Evolutionary conservation across 2,113 vertebrate genomes (phyloP).

Genomic region (Craseonycteris thonglongyai): DNA sequence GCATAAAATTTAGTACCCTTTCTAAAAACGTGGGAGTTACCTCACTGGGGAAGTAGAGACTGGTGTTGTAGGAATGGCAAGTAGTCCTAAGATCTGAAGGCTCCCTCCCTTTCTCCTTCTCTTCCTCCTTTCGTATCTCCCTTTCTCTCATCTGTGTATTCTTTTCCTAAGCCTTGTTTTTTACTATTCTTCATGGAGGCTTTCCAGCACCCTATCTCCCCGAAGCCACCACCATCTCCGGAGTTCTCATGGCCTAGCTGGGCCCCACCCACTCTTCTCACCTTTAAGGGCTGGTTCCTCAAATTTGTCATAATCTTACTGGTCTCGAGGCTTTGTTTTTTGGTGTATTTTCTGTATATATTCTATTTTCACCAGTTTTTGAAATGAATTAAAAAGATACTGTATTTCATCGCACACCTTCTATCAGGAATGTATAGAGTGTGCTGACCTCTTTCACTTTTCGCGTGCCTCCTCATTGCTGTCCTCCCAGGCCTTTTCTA

Average conservation of each 20-base stretch:
- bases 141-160: neutral
- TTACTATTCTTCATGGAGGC: neutral
- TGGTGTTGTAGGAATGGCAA: neutral
- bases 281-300: neutral
- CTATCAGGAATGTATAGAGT: neutral
- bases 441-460: neutral
- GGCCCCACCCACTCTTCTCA: neutral
- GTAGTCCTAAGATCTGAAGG: neutral
- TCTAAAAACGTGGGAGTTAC: neutral
- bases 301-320: neutral
- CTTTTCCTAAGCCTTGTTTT: neutral
- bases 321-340: neutral
- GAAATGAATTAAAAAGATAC: neutral
- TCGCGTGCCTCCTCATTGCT: neutral
- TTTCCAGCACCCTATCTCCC: accelerated
- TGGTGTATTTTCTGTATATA: neutral
- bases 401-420: neutral
- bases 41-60: neutral
- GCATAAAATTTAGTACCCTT: neutral
- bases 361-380: neutral
- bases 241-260: neutral
- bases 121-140: neutral
- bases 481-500: neutral
- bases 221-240: neutral
- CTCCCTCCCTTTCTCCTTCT: too few relatives aligned